Percentiles rank a stretch among this genome's conserved stretches.
phyloP scores from a whole-genome alignment of 2,113 vertebrate genomes.

The Macaca nemestrina region DNA sequence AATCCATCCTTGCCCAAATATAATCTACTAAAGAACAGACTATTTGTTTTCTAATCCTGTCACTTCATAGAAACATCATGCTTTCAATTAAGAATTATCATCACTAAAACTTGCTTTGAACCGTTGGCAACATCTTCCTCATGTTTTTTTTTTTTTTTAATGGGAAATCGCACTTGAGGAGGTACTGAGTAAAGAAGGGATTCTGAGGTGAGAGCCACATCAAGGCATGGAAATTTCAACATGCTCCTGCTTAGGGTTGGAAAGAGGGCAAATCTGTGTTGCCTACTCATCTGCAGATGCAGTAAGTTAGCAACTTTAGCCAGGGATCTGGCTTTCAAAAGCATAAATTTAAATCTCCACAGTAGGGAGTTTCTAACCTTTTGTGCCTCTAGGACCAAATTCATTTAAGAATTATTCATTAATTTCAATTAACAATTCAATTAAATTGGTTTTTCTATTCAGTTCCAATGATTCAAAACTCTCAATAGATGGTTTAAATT shows the following conservation, averaged over 20 bases:
- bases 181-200: slow-evolving; percentile 71
- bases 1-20: background rate
- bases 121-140: slow-evolving; percentile 52
- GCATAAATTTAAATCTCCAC: background rate
- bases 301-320: background rate
- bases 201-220: slow-evolving; percentile 7
- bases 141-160: slow-evolving; percentile 59
- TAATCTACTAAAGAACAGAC: background rate
- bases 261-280: slow-evolving; percentile 58
- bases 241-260: slow-evolving; percentile 50
- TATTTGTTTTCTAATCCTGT: background rate
- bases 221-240: background rate
- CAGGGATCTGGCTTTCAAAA: slow-evolving; percentile 2
- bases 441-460: slow-evolving; percentile 1
- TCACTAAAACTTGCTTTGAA: slow-evolving; percentile 67
- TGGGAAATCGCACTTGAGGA: slow-evolving; percentile 64
- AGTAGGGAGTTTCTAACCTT: background rate
- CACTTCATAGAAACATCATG: slow-evolving; percentile 23
- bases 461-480: slow-evolving; percentile 18
- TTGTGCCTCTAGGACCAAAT: slow-evolving; percentile 7
- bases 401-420: slow-evolving; percentile 28
- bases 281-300: slow-evolving; percentile 46
- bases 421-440: slow-evolving; percentile 50
- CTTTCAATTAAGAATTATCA: slow-evolving; percentile 72
- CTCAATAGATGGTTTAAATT: background rate